These are phyloP conservation scores for Jordanella pulchra DNA, from an alignment of 2,797 vertebrate species.

Conservation along the genomic window DNA sequence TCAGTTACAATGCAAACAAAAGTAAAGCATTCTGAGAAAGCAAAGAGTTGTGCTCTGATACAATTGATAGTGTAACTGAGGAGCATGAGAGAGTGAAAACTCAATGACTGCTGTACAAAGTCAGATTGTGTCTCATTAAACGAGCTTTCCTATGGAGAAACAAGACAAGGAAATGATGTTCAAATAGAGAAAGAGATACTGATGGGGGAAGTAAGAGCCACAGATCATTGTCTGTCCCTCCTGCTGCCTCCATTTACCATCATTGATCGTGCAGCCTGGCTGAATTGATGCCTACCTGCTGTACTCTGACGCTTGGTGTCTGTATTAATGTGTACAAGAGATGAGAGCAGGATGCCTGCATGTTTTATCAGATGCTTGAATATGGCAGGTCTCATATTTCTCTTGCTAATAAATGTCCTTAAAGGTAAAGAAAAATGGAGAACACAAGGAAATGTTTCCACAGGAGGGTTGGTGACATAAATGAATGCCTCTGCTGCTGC, in stretches of 20 bases:
- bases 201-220: constrained; percentile 39
- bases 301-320: constrained; percentile 48
- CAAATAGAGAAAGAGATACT: constrained; percentile 37
- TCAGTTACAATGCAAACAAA: background rate
- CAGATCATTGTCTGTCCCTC: constrained; percentile 57
- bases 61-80: constrained; percentile 24
- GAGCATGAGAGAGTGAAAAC: constrained; percentile 24
- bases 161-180: constrained; percentile 51
- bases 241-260: constrained; percentile 66
- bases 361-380: constrained; percentile 16
- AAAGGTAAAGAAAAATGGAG: background rate
- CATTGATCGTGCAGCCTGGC: constrained; percentile 65
- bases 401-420: constrained; percentile 15
- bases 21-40: constrained; percentile 7
- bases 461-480: background rate
- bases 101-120: constrained; percentile 32
- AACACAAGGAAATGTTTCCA: constrained; percentile 1
- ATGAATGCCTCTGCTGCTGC: background rate
- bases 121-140: constrained; percentile 46
- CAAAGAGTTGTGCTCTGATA: constrained; percentile 9
- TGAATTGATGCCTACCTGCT: constrained; percentile 68
- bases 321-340: constrained; percentile 37
- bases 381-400: constrained; percentile 19
- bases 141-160: constrained; percentile 57
- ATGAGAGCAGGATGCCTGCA: constrained; percentile 16